These are phyloP conservation scores for Chascanopsetta lugubris DNA, from an alignment of 2,113 vertebrate genomes.

Conservation along the genomic window DNA sequence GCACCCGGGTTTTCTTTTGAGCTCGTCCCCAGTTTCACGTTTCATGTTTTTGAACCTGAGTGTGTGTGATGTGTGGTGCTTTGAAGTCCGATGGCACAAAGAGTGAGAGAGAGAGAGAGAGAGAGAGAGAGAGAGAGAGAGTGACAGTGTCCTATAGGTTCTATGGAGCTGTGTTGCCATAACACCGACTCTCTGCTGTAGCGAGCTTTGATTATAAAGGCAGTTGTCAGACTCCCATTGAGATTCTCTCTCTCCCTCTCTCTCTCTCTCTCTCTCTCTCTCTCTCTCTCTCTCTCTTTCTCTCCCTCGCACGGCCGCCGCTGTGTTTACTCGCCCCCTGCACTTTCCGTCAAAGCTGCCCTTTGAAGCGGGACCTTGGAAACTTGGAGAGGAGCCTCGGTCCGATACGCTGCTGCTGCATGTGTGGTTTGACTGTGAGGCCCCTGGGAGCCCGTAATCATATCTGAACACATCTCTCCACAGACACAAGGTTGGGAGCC, in stretches of 20 bases:
- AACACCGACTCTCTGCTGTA: slow-evolving; percentile 39
- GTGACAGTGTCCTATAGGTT: slow-evolving; percentile 16
- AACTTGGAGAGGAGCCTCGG: slow-evolving; percentile 33
- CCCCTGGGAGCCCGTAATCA: slow-evolving; percentile 52
- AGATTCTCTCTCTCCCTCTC: slow-evolving; percentile 12
- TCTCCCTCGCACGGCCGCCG: slow-evolving; percentile 8
- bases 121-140: slow-evolving; percentile 15
- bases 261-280: slow-evolving; percentile 20
- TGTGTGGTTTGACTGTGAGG: slow-evolving; percentile 56
- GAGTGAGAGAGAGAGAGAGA: slow-evolving; percentile 25
- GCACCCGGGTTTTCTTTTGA: slow-evolving; percentile 55
- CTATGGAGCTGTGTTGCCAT: slow-evolving; percentile 57
- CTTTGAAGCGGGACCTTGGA: slow-evolving; percentile 34
- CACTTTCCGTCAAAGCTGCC: slow-evolving; percentile 39
- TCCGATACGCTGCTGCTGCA: slow-evolving; percentile 28
- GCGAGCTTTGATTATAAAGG: slow-evolving; percentile 50
- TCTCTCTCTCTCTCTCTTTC: slow-evolving; percentile 15
- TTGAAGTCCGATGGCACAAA: slow-evolving; percentile 66
- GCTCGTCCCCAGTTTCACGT: slow-evolving; percentile 60
- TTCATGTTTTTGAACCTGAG: slow-evolving; percentile 63
- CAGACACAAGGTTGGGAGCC: slow-evolving; percentile 56
- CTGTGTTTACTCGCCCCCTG: slow-evolving; percentile 19
- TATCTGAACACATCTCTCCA: slow-evolving; percentile 63
- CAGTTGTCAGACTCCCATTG: slow-evolving; percentile 46
- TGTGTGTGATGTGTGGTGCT: slow-evolving; percentile 65